phyloP scores from a whole-genome alignment of 1,140 invertebrate genomes.

The Melanaphis sacchari region DNA sequence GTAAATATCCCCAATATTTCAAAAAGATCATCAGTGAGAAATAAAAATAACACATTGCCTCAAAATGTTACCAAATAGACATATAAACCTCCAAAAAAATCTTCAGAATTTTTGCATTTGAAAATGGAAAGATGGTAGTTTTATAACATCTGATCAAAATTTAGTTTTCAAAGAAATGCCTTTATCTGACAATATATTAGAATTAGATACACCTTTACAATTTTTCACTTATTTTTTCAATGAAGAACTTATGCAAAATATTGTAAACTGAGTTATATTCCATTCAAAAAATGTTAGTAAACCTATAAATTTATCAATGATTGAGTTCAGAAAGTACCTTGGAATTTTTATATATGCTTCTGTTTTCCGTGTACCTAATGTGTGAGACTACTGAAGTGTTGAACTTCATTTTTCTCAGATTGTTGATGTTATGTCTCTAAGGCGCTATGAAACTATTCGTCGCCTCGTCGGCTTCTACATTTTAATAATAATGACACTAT shows the following conservation, averaged over 20 bases:
- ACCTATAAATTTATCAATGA: too few species aligned
- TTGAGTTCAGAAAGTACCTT: too few species aligned
- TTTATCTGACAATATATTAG: background rate
- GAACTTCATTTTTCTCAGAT: background rate
- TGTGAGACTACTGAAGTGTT: background rate
- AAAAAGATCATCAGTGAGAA: too few species aligned
- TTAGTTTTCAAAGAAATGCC: background rate
- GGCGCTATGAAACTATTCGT: slow-evolving; percentile 7
- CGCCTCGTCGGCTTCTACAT: background rate
- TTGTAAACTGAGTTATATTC: background rate
- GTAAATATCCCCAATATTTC: too few species aligned
- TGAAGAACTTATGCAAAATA: background rate
- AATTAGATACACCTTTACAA: slow-evolving; percentile 13
- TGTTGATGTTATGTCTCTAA: background rate
- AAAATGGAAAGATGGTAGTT: background rate
- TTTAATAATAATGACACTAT: slow-evolving; percentile 4
- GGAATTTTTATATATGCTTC: background rate
- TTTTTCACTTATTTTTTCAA: slow-evolving; percentile 44
- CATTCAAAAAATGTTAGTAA: too few species aligned
- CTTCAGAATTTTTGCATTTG: too few species aligned
- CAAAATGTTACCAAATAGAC: too few species aligned
- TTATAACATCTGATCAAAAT: background rate
- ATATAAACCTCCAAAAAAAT: too few species aligned
- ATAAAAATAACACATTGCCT: too few species aligned
- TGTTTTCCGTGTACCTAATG: background rate